Evolutionary conservation across 1,140 invertebrate genomes (phyloP), one percentile per base, ranked within the genome.

Genomic region (Achroia grisella): DNA sequence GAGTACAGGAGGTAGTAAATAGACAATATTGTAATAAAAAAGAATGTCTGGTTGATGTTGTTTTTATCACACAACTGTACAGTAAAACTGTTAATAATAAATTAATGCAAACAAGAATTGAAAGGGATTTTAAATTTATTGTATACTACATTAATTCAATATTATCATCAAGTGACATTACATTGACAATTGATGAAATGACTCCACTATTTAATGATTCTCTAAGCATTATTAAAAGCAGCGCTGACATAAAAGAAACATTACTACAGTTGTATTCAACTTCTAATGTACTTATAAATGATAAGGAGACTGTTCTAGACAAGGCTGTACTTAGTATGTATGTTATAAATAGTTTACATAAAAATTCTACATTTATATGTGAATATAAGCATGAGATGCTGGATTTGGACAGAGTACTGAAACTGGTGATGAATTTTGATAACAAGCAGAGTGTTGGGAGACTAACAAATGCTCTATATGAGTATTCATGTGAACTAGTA

Each of bases 391-490:
- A 59, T 45, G 52, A 63, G 32, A 47, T 56, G 36, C 11, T 64
- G 8, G 34, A 31, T 50, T 10, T 60, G 13, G 8, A 44, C 4
- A 17, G 14, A 0, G n/a, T 44, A 9, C 9, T 36, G 2, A 37
- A 27, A 36, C 29, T 30, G 3, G 29, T 33, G 2, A 17, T n/a
- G 13, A 15, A 10, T 28, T 13, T 37, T 44, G 27, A 36, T 1
- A 44, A 37, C 10, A 44, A 13, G 4, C 17, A 71, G 49, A 67
- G 63, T 45, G 57, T 43, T 47, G 76, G 79, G 6, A 69, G 64
- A 55, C 39, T 72, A 12, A 68, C 62, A 39, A 83, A 78, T 53
- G 48, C 48, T 15, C 76, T 74, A 47, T 71, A 69, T 58, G 73
- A 77, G 44, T 70, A 73, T 50, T 51, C 63, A 10, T 69, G 73